Evolutionary conservation across 2,888 invertebrate genomes (phyloP), one percentile per base, ranked within the genome.

Genomic region (Empis stercorea): DNA sequence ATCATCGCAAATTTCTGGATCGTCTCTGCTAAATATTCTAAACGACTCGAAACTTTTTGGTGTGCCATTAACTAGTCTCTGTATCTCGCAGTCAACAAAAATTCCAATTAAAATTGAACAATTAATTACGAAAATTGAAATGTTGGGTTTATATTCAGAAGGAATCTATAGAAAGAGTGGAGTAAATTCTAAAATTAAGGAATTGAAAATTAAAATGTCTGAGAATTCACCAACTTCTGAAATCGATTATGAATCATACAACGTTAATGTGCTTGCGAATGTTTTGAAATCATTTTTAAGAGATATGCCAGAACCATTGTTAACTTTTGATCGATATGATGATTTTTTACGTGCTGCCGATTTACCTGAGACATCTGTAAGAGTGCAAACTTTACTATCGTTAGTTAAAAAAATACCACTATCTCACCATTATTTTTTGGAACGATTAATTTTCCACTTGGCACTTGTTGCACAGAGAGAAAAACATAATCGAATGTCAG

Each of bases 321-420:
- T 95, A 55, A 92, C 93, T 45, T 93, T 85, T 71, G 93, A 93
- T 64, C 82, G 88, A 53, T 95, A 94, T 67, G 93, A 94, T 68
- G 93, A 94, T 71, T 92, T 94, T 68, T 78, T 95, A 51, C 80
- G 88, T 54, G 91, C 91, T 39, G 83, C 92, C 4, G 87, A 87
- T 68, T 77, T 92, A 55, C 78, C 82, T 11, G 87, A 91, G 65
- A 78, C 79, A 16, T 81, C 73, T 71, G 93, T 93, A 64, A 74
- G 88, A 52, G 80, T 91, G 10, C 82, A 85, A 37, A 88, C 88
- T 32, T 74, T 93, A 54, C 88, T 88, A 64, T 81, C 86, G 41
- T 85, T 92, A 59, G 72, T 94, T 56, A 88, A 88, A 62, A 88
- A 92, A 68, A 73, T 95, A 54, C 93, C 94, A 4, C 84, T 85